Evolutionary conservation across 2,113 vertebrate genomes (phyloP).

Genomic region (Aspidoscelis tigris): DNA sequence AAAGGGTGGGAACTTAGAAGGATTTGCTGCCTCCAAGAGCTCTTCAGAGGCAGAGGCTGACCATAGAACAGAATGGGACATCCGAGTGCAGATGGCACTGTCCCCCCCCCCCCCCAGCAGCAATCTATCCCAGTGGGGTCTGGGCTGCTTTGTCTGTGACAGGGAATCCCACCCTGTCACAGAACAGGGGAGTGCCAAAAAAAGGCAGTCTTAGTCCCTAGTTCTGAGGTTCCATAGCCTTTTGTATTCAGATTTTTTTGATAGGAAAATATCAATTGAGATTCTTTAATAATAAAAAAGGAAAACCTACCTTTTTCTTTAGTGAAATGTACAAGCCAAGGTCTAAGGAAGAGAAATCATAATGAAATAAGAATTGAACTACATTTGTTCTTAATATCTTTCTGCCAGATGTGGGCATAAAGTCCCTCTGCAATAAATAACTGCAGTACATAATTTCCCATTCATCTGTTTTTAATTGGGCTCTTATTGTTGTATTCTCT

Average conservation of each 20-base stretch:
- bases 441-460: conserved; percentile 57
- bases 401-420: conserved; percentile 22
- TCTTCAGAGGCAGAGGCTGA: too few relatives aligned
- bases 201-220: not conserved
- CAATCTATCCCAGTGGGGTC: too few relatives aligned
- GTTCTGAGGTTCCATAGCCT: not conserved
- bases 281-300: not conserved
- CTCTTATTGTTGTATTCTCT: conserved; percentile 50
- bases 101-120: too few relatives aligned
- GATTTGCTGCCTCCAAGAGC: too few relatives aligned
- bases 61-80: too few relatives aligned
- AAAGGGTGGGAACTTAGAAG: too few relatives aligned
- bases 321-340: not conserved
- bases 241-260: not conserved
- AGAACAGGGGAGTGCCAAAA: too few relatives aligned
- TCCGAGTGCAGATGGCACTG: too few relatives aligned
- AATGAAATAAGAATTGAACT: not conserved
- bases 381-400: conserved; percentile 14
- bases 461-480: conserved; percentile 65
- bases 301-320: not conserved
- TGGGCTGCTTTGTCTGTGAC: too few relatives aligned
- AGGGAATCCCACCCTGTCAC: too few relatives aligned
- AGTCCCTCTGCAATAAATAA: conserved; percentile 59
- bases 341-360: not conserved
- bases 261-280: not conserved